These are phyloP conservation scores for Poecilia picta DNA, from an alignment of 2,797 vertebrate species.

Conservation along the genomic window DNA sequence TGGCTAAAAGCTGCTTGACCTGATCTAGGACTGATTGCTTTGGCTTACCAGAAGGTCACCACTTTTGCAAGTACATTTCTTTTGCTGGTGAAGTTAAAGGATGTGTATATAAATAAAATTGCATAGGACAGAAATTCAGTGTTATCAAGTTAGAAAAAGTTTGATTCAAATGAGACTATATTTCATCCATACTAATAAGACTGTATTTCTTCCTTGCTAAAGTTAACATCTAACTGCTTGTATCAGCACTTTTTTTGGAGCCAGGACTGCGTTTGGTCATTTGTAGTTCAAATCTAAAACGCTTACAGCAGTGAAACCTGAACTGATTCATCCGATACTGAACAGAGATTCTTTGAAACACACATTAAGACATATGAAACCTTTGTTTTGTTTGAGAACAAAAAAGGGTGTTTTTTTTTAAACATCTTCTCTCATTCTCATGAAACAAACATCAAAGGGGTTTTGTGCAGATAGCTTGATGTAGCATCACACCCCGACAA, in stretches of 20 bases:
- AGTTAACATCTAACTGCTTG: background rate
- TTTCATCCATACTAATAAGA: no score
- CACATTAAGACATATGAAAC: background rate
- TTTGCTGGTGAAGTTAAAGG: no score
- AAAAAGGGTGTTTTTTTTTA: background rate
- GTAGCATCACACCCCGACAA: background rate
- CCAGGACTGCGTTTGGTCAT: background rate
- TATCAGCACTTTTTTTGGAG: background rate
- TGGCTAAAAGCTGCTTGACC: no score
- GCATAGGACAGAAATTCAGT: no score
- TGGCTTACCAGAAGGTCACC: no score
- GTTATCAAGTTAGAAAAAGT: no score
- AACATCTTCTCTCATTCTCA: background rate
- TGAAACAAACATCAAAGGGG: background rate
- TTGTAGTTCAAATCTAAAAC: background rate
- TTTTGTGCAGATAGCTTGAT: background rate
- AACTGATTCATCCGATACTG: background rate
- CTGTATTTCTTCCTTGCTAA: background rate
- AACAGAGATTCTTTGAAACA: background rate
- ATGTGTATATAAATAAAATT: no score
- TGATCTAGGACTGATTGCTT: no score
- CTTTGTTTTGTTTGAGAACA: background rate
- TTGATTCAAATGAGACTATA: no score
- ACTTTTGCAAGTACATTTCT: no score
- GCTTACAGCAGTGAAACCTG: background rate